These are phyloP conservation scores for Caenorhabditis zanzibari DNA, from an alignment of 2,888 invertebrate species.

Conservation along the genomic window DNA sequence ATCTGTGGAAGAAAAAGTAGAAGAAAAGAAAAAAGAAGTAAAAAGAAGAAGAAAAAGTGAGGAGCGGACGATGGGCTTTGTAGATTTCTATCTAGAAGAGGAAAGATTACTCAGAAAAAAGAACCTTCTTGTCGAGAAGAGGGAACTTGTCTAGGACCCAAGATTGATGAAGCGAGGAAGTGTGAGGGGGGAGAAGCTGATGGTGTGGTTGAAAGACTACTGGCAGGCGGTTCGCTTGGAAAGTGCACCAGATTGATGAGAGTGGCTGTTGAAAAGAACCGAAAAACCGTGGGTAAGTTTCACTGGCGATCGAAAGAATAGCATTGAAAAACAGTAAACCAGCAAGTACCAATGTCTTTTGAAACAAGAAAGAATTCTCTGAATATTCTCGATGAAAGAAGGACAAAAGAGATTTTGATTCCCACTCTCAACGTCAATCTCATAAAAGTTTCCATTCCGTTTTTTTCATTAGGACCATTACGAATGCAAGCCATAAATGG, in stretches of 20 bases:
- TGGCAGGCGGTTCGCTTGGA: constrained; percentile 48
- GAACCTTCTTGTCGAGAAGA: constrained; percentile 38
- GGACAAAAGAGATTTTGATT: neutral
- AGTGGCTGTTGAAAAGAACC: constrained; percentile 1
- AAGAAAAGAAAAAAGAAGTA: neutral
- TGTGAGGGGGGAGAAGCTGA: constrained; percentile 18
- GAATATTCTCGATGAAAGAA: too few species aligned
- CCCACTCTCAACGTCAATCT: neutral
- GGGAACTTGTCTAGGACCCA: constrained; percentile 18
- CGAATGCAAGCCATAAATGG: too few species aligned
- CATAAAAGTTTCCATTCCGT: too few species aligned
- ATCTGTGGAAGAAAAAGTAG: neutral
- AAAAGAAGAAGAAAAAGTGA: constrained; percentile 13
- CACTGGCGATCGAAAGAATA: too few species aligned
- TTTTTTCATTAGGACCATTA: too few species aligned
- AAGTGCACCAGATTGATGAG: constrained; percentile 63
- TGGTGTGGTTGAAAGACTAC: neutral
- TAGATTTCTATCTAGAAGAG: constrained; percentile 56
- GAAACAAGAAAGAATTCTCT: too few species aligned
- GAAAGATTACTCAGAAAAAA: constrained; percentile 56
- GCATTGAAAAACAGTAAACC: too few species aligned
- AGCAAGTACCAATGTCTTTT: too few species aligned
- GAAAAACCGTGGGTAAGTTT: too few species aligned
- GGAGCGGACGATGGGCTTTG: constrained; percentile 44
- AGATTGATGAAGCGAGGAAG: constrained; percentile 60